phyloP scores from a whole-genome alignment of 2,797 vertebrate species.

The Lacerta agilis region DNA sequence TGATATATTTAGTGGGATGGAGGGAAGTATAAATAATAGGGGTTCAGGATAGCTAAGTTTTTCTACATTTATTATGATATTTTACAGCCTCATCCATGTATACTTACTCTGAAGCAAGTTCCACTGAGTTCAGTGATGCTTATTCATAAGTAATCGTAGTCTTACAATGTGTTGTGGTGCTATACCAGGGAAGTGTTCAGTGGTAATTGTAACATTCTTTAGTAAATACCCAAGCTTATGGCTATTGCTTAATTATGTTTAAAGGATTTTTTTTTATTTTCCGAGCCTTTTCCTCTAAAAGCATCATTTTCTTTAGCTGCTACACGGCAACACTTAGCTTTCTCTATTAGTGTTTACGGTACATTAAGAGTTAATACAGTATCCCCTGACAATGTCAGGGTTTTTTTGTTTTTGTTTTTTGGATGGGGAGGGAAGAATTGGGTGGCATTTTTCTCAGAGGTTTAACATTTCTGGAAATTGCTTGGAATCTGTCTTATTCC shows the following conservation, averaged over 20 bases:
- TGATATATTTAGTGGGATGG: background rate
- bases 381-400: too few relatives aligned
- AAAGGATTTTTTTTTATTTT: background rate
- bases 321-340: background rate
- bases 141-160: background rate
- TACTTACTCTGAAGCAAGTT: background rate
- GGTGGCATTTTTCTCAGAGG: background rate
- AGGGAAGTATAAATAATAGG: background rate
- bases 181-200: background rate
- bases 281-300: background rate
- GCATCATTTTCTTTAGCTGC: background rate
- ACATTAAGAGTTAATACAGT: background rate
- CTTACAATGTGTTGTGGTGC: background rate
- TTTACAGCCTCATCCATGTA: background rate
- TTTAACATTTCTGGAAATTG: background rate
- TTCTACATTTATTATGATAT: background rate
- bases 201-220: background rate
- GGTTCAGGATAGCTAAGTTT: background rate
- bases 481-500: background rate
- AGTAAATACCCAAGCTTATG: background rate
- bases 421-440: background rate
- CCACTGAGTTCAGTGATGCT: background rate
- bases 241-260: background rate
- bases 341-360: background rate
- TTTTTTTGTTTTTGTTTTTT: too few relatives aligned